These are phyloP conservation scores for Hylaeus anthracinus DNA, from an alignment of 1,140 invertebrate genomes.

Conservation along the genomic window DNA sequence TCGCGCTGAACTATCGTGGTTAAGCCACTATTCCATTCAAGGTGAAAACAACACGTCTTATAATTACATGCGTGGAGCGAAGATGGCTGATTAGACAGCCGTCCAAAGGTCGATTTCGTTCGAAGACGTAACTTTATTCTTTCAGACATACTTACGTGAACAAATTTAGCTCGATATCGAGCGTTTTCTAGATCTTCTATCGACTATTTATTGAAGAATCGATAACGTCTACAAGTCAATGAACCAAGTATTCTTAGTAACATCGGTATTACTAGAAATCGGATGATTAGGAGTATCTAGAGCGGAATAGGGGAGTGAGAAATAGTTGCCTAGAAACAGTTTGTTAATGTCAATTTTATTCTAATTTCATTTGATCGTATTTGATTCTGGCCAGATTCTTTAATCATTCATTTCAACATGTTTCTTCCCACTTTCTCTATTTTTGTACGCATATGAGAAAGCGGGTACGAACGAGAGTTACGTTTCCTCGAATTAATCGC, in stretches of 20 bases:
- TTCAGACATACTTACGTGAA: slow-evolving; percentile 25
- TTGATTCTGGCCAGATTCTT: background rate
- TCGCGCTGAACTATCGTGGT: background rate
- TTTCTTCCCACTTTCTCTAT: background rate
- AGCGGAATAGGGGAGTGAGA: background rate
- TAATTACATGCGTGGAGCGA: background rate
- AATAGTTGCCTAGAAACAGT: background rate
- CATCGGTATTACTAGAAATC: background rate
- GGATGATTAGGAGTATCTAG: background rate
- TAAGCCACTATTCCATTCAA: background rate
- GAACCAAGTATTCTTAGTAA: background rate
- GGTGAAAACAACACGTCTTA: background rate
- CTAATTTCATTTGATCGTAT: background rate
- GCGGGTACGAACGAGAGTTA: background rate
- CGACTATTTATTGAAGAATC: background rate
- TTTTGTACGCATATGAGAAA: background rate
- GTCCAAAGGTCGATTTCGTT: slow-evolving; percentile 33
- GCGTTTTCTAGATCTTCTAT: too few species aligned
- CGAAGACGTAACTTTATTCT: slow-evolving; percentile 45
- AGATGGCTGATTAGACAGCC: slow-evolving; percentile 6
- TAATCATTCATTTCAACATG: too few species aligned
- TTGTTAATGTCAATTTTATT: slow-evolving; percentile 11
- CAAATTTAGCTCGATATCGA: too few species aligned
- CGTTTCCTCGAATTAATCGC: background rate
- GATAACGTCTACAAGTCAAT: background rate